Base-by-base conservation (phyloP, 2,888 invertebrate genomes). In the Scaeva pyrastri region DNA sequence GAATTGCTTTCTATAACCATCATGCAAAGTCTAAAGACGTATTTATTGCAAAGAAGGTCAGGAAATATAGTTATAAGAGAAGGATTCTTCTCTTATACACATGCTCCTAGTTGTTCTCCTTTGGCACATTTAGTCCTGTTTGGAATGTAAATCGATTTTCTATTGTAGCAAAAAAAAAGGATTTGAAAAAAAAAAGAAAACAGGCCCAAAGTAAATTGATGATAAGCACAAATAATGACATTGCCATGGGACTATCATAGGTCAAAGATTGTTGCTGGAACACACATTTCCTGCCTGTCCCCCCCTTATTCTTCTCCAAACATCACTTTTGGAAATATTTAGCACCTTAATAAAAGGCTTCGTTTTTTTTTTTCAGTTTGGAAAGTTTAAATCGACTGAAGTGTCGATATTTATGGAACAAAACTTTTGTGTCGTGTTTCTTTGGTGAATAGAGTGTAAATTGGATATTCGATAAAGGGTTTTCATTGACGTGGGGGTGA, bases 71-170 rank as follows among this genome's bases (percentile, higher is more conserved):
- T n/a, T n/a, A n/a, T n/a, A n/a, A n/a, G n/a, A n/a, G n/a, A n/a
- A n/a, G 14, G 12, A 21, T 60, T 39, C 60, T 21, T 41, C 16
- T 36, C 19, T 50, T 19, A 58, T 7, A 60, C 19, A 31, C 31
- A 31, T 31, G 8, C 6, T 8, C 31, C 5, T 7, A 31, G 31
- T 31, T 31, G 31, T 31, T 31, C 31, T 6, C 60, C 41, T 39
- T 7, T 10, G 12, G 14, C 7, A 41, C 21, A 19, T 58, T 60
- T 21, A 41, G 39, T 41, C 7, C 14, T 60, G 41, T 60, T 60
- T 39, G 60, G 60, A 39, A 60, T 62, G 14, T 62, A 62, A 62
- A 62, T 62, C 62, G 43, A 62, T 62, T 62, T 62, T 43, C 39
- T 62, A 41, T 43, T 43, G 60, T 39, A 60, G 39, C 60, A 60